Conservation (phyloP, 2,113 vertebrate species). For the Sigmodon hispidus region DNA sequence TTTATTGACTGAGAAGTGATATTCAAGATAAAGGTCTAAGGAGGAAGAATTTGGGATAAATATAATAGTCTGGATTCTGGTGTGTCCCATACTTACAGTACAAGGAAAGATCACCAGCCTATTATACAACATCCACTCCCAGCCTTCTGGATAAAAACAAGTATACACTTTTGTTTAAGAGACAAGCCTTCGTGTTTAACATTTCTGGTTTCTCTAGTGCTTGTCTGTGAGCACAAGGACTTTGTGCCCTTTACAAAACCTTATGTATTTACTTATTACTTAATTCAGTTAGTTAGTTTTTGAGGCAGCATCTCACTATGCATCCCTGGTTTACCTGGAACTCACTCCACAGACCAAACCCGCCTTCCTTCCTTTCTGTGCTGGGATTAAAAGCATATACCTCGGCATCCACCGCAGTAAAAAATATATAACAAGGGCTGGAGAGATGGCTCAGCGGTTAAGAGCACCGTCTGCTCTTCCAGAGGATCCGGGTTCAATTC, state of each 20-base stretch:
- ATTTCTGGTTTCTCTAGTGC: background rate
- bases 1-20: background rate
- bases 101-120: background rate
- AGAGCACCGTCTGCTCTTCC: no score
- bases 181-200: background rate
- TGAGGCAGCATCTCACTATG: background rate
- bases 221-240: background rate
- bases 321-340: background rate
- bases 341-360: background rate
- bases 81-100: background rate
- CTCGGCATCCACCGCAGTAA: background rate
- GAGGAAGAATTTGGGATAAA: background rate
- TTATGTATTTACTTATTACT: background rate
- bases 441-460: no score
- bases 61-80: background rate
- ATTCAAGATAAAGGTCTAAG: background rate
- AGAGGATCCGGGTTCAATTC: no score
- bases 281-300: background rate
- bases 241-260: background rate
- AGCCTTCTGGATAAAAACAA: background rate
- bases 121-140: no score
- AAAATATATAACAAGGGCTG: no score
- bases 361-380: background rate
- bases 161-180: background rate
- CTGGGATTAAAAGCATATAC: background rate